Conservation (phyloP, 2,888 invertebrate species). For the Cryptocephalus primarius region DNA sequence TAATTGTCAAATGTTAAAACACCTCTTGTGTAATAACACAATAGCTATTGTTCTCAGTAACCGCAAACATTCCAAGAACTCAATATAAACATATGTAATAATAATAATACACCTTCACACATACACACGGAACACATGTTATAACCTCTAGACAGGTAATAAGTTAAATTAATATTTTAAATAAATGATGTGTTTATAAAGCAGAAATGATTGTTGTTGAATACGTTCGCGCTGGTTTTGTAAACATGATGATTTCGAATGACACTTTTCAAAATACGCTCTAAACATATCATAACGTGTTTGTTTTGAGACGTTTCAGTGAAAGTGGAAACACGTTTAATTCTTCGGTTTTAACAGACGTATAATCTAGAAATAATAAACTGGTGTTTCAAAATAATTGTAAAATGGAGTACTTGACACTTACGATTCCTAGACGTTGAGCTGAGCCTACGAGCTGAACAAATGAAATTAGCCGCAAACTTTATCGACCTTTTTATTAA, state of each 20-base stretch:
- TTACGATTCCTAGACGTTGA: neutral
- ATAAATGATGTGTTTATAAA: slow-evolving; percentile 30
- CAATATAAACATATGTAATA: too few relatives aligned
- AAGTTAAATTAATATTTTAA: slow-evolving; percentile 29
- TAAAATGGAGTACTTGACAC: neutral
- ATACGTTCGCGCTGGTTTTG: slow-evolving; percentile 26
- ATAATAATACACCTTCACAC: too few relatives aligned
- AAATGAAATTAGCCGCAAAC: too few relatives aligned
- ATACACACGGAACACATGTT: too few relatives aligned
- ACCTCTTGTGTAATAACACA: too few relatives aligned
- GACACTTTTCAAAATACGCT: slow-evolving; percentile 39
- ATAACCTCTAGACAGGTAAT: slow-evolving; percentile 2
- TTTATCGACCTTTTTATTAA: too few relatives aligned
- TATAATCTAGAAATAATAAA: neutral
- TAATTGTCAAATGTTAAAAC: too few relatives aligned
- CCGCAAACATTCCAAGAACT: too few relatives aligned
- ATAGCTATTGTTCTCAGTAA: too few relatives aligned
- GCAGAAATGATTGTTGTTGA: slow-evolving; percentile 34
- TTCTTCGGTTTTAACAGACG: too few relatives aligned
- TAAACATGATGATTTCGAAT: slow-evolving; percentile 38
- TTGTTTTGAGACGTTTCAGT: slow-evolving; percentile 24
- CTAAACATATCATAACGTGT: slow-evolving; percentile 32
- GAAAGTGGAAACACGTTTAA: too few relatives aligned
- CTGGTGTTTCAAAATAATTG: neutral
- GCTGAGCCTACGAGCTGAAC: too few relatives aligned